Evolutionary conservation across 1,140 invertebrate genomes (phyloP), one percentile per base, ranked within the genome.

Genomic region (Drosophila punjabiensis): DNA sequence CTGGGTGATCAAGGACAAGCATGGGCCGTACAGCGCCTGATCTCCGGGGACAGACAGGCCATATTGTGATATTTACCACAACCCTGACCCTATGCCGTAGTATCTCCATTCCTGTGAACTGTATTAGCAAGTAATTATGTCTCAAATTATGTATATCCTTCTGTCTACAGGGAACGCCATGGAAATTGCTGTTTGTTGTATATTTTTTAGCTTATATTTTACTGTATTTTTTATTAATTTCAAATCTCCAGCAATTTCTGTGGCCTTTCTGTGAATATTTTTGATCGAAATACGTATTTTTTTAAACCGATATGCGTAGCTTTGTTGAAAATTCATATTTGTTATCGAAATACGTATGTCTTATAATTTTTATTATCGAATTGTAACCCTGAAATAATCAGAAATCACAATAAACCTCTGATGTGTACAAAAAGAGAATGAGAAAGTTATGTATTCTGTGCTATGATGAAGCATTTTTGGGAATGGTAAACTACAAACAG

Each of bases 1-100:
- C 77, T 96, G 96, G 95, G 92, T 98, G 8, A 94, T 97, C 5
- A 97, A 97, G 93, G 94, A 97, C 67, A 88, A 93, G 11, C 94
- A 96, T 80, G 94, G 92, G 1, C 50, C 76, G 1, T 93, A 93
- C 65, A 92, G 92, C 43, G 20, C 58, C 71, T 69, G 48, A 73
- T 43, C 24, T 56, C 18, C 14, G 28, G 4, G 35, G 14, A 35
- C 5, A 41, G 1, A 4, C 11, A 9, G 52, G 52, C 2, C 33
- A 14, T 4, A 18, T 32, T 71, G 69, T 73, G 69, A 50, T 73
- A 48, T 48, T 28, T 59, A 7, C 28, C 14, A 32, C 28, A 24
- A 39, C 13, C 20, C 3, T 5, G 11, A 24, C 5, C n/a, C 10
- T 30, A 47, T 14, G 11, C 35, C 24, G 13, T 8, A 20, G 30